Base-by-base conservation (phyloP, 2,797 vertebrate species). In the Pelodytes ibericus region DNA sequence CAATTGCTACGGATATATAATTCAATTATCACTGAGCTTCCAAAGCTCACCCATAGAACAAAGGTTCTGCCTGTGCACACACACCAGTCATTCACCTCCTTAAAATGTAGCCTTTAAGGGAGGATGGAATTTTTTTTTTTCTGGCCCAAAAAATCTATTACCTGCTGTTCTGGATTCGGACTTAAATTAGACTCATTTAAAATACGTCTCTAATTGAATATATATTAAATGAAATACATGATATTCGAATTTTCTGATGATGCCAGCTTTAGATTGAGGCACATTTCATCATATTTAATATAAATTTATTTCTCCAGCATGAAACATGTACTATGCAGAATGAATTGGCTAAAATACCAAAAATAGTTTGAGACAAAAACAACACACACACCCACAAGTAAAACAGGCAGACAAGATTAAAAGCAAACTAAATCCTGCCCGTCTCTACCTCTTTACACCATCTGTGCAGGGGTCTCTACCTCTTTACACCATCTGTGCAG, bases 391-490 rank as follows among this genome's bases (percentile, higher is more conserved):
- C 75, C n/a, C 49, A 53, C 49, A 53, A 47, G 5, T 15, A 53
- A 53, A 53, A 53, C 49, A 53, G 8, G 20, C 84, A 70, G 16
- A n/a, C 39, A 72, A 80, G 77, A 73, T 70, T 75, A 81, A 82
- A 80, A 83, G 83, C 84, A 20, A 80, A 84, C 80, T 82, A 82
- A 89, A 81, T 76, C 81, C 72, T 72, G 80, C 81, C 81, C 84
- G 82, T 83, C 81, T 81, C 80, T 75, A 83, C 80, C 83, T 74
- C 85, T 86, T 84, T 84, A 84, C 82, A 91, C 94, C 95, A 96
- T 96, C 95, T 96, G 94, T 90, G 94, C 91, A 84, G 87, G 88
- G 90, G n/a, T n/a, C n/a, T n/a, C n/a, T n/a, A n/a, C n/a, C n/a
- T n/a, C n/a, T 86, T 84, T 84, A 84, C 82, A 91, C 94, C 95